Base-by-base conservation (phyloP, 2,888 invertebrate genomes). In the Lutraria lutraria region DNA sequence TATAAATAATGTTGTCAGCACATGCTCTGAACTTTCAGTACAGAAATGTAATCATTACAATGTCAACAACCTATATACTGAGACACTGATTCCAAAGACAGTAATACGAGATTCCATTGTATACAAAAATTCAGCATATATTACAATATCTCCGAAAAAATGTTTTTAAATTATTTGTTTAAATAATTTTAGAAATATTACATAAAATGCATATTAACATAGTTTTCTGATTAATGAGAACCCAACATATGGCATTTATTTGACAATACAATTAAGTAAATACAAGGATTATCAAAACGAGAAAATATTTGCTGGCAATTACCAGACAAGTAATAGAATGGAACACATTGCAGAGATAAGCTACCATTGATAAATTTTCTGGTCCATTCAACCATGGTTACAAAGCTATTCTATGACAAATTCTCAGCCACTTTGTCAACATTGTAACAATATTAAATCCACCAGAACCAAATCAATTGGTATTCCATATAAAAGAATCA, bases 401-500 rank as follows among this genome's bases (percentile, higher is more conserved):
- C 56, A 16, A 56, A 56, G 21, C 43, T 19, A 56, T 21, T 76
- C 76, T 34, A 34, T 34, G 19, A 31, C 15, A 3, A 31, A 19
- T 76, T 34, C 76, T 76, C 34, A 34, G 76, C 76, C 31, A 76
- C 76, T 16, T 68, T 0, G 76, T 76, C 76, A 76, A 76, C 76
- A 76, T 76, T 15, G 31, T 16, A 10, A 76, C 34, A 16, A 19
- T 76, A 31, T 76, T 76, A 76, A 76, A 76, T 19, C 31, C 76
- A 76, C 31, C 34, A 76, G 16, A 76, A n/a, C 16, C 16, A 76
- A 76, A 76, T 34, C 29, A 31, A 76, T 34, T 34, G 34, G 31
- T 31, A 76, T 76, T 76, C 34, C 72, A 72, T 72, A 72, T 31
- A 29, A 72, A 68, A 68, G 10, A 68, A 68, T 68, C 63, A 68